A percentile compares a stretch with the other conserved stretches of the same genome.
phyloP scores from a whole-genome alignment of 1,140 invertebrate species.

The Zaprionus ghesquierei region DNA sequence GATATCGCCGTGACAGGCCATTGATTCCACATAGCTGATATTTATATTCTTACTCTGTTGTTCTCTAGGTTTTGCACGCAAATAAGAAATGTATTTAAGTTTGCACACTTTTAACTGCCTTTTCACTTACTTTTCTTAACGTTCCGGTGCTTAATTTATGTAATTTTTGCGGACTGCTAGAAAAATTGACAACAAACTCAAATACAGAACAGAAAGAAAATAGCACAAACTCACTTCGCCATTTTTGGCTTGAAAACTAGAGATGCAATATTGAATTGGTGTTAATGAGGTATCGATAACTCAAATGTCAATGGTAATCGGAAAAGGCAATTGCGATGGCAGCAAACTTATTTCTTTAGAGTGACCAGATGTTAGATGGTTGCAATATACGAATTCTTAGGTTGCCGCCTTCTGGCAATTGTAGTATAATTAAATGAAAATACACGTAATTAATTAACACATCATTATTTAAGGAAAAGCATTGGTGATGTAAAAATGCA shows the following conservation, averaged over 20 bases:
- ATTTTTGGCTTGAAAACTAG: constrained; percentile 69
- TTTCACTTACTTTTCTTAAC: neutral
- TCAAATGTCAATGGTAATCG: neutral
- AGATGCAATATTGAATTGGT: constrained; percentile 17
- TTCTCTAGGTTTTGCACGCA: neutral
- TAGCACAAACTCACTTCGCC: constrained; percentile 47
- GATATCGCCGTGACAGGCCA: constrained; percentile 50
- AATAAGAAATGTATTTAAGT: neutral
- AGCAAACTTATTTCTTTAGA: neutral
- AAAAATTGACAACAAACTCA: constrained; percentile 12
- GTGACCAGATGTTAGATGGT: neutral
- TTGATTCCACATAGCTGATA: constrained; percentile 65
- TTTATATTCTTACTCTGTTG: neutral
- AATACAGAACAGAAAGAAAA: constrained; percentile 28
- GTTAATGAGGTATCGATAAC: constrained; percentile 2
- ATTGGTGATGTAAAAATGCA: too few species aligned
- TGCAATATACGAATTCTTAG: neutral
- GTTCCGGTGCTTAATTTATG: constrained; percentile 12
- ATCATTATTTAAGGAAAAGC: too few species aligned
- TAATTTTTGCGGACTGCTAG: constrained; percentile 5
- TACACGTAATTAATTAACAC: too few species aligned
- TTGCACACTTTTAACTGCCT: neutral
- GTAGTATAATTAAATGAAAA: too few species aligned
- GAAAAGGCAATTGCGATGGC: neutral
- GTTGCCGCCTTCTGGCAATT: too few species aligned